A percentile compares a stretch with the other conserved stretches of the same genome.
Conservation (phyloP, 2,113 vertebrate genomes). For the Hirundichthys speculiger region DNA sequence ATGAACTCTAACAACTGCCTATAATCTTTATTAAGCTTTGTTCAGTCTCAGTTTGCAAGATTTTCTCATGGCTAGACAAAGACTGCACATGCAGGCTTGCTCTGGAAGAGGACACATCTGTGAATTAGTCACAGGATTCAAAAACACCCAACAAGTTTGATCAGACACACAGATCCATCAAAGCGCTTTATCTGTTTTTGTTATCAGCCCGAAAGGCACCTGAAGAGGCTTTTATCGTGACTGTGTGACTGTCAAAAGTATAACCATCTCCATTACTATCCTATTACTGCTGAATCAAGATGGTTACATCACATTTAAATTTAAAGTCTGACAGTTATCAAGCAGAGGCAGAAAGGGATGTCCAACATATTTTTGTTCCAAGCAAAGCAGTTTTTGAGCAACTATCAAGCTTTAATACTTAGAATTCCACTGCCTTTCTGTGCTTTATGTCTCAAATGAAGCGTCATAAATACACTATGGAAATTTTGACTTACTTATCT, state of each 20-base stretch:
- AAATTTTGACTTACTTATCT: no score
- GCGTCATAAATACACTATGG: no score
- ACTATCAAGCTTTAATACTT: no score
- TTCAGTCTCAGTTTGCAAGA: slow-evolving; percentile 13
- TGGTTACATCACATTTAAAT: slow-evolving; percentile 6
- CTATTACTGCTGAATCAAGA: slow-evolving; percentile 9
- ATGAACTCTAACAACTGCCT: no score
- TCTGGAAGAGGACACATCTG: slow-evolving; percentile 48
- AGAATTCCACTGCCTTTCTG: no score
- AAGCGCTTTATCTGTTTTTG: slow-evolving; percentile 38
- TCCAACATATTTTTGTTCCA: no score
- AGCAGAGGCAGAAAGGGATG: no score
- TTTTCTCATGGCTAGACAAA: slow-evolving; percentile 24
- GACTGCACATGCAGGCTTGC: slow-evolving; percentile 17
- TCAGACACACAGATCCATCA: slow-evolving; percentile 37
- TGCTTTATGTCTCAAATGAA: no score
- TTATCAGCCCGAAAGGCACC: slow-evolving; percentile 47
- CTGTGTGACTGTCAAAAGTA: slow-evolving; percentile 52
- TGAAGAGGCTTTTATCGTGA: slow-evolving; percentile 31
- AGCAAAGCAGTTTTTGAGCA: no score
- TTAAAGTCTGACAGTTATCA: no score
- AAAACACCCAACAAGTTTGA: slow-evolving; percentile 47
- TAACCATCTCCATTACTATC: slow-evolving; percentile 39
- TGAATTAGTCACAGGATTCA: slow-evolving; percentile 61
- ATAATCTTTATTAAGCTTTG: slow-evolving; percentile 2